phyloP scores from a whole-genome alignment of 2,888 invertebrate species.

The Mesorhabditis spiculigera region DNA sequence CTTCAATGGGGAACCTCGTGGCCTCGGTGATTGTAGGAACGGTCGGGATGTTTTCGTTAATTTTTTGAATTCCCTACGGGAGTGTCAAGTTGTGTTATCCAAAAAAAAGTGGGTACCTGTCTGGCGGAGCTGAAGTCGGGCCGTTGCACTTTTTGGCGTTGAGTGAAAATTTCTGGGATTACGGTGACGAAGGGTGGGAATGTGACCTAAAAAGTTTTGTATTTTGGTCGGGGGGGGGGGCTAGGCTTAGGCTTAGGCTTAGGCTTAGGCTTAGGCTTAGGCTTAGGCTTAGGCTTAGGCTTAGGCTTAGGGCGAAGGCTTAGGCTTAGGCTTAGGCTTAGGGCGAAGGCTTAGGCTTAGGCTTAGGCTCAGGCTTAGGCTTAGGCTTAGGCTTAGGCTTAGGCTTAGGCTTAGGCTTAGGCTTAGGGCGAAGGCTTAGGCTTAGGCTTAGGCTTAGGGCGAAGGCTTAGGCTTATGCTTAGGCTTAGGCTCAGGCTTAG shows the following conservation, averaged over 20 bases:
- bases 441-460: no score
- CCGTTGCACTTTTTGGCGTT: slow-evolving; percentile 1
- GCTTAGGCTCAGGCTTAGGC: no score
- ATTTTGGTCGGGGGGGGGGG: slow-evolving; percentile 6
- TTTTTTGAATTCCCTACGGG: slow-evolving; percentile 10
- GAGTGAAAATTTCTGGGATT: slow-evolving; percentile 40
- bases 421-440: no score
- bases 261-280: background rate
- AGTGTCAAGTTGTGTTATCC: background rate
- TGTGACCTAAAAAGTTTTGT: slow-evolving; percentile 20
- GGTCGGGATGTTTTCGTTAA: background rate
- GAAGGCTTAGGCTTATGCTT: no score
- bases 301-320: background rate
- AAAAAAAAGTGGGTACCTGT: background rate
- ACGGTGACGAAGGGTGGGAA: slow-evolving; percentile 54
- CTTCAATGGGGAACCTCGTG: background rate
- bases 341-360: no score
- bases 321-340: background rate
- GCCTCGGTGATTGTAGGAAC: background rate
- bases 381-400: no score
- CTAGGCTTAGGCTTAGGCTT: background rate
- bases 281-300: background rate
- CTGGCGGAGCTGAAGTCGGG: background rate
- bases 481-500: no score
- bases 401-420: no score